Evolutionary conservation across 2,888 invertebrate species (phyloP), one percentile per base, ranked within the genome.

Genomic region (Cybosia mesomella): DNA sequence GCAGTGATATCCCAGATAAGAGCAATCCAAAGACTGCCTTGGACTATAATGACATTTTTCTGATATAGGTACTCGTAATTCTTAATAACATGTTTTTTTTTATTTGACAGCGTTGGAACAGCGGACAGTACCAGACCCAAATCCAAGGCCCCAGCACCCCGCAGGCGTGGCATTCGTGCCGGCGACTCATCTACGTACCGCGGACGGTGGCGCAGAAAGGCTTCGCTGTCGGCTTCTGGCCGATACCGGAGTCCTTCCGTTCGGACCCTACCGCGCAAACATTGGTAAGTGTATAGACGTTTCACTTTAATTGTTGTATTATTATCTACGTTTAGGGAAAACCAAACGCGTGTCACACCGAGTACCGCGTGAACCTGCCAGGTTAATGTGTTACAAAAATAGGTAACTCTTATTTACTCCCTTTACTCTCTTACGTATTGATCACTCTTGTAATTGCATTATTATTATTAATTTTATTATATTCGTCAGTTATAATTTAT

Each of bases 211-310:
- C 98, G 39, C 98, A 98, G 90, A 98, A 98, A 91, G 98, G 98
- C 28, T 98, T 98, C 88, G 97, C 98, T 59, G 97, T 97, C 64
- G 99, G 99, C 49, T 99, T 98, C 93, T 99, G 99, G 99, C 99
- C 99, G 0, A 98, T 99, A 83, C 99, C 99, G 0, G 99, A 99
- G 93, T 98, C 98, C 0, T 99, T 98, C 92, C 99, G 99, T 97
- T 99, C 99, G 0, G 99, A 99, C 89, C 96, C 98, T 0, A 98
- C 97, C 82, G 97, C 98, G 67, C 97, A 97, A 0, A 96, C 97
- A 36, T 90, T 99, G 94, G 97, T 97, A 87, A 94, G 95, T 84
- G 28, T 70, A 13, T 32, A 24, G 57, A 61, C 66, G 67, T 65
- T 32, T 64, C 64, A 64, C 60, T 67, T 54, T 5, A 28, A 28